Conservation (phyloP, 2,797 vertebrate genomes). For the Lagodon rhomboides region DNA sequence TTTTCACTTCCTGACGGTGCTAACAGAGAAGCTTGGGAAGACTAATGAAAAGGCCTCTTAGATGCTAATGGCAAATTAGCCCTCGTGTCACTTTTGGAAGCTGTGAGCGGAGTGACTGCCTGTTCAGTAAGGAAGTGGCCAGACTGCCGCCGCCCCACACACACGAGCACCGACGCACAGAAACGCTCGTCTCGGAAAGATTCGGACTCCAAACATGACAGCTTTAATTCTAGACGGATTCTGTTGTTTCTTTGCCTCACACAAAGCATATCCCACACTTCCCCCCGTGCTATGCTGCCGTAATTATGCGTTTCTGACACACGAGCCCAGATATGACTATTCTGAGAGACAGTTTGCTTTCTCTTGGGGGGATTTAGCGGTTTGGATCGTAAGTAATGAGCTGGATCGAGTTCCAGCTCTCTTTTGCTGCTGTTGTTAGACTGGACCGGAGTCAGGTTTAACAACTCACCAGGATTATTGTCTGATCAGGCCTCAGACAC, state of each 20-base stretch:
- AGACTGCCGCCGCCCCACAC: slow-evolving; percentile 24
- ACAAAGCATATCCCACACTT: slow-evolving; percentile 27
- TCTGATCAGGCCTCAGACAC: slow-evolving; percentile 66
- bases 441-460: slow-evolving; percentile 71
- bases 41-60: slow-evolving; percentile 84
- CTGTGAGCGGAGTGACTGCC: slow-evolving; percentile 64
- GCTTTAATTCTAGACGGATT: neutral
- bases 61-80: slow-evolving; percentile 87
- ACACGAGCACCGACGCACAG: neutral
- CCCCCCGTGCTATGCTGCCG: slow-evolving; percentile 24
- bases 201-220: slow-evolving; percentile 23
- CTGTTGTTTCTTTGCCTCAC: slow-evolving; percentile 19
- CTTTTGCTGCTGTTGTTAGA: slow-evolving; percentile 47
- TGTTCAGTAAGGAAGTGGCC: slow-evolving; percentile 45
- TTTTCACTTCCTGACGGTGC: slow-evolving; percentile 64
- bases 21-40: slow-evolving; percentile 76
- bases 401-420: slow-evolving; percentile 51
- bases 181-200: slow-evolving; percentile 9
- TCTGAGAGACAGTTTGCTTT: slow-evolving; percentile 59
- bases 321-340: slow-evolving; percentile 49
- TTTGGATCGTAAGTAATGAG: slow-evolving; percentile 71
- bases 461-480: slow-evolving; percentile 66
- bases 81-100: slow-evolving; percentile 78
- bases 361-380: slow-evolving; percentile 68
- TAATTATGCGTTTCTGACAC: slow-evolving; percentile 52